phyloP scores from a whole-genome alignment of 2,113 vertebrate species.

The Penelope pileata region DNA sequence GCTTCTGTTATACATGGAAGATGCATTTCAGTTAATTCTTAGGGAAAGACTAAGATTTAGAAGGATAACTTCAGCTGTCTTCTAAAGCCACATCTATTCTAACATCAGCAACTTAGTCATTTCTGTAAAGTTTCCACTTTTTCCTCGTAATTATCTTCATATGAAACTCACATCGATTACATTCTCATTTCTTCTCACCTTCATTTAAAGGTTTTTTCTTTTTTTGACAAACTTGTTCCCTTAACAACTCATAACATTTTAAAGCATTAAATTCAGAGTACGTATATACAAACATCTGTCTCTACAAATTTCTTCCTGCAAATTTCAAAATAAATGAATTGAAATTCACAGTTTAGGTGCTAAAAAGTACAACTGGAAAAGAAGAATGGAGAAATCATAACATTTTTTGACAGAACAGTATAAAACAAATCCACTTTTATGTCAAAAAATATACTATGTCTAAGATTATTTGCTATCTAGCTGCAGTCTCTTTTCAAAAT shows the following conservation, averaged over 20 bases:
- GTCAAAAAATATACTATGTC: neutral
- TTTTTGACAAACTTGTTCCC: neutral
- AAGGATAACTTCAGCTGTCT: neutral
- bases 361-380: neutral
- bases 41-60: neutral
- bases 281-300: neutral
- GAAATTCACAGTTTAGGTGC: neutral
- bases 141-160: neutral
- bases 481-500: neutral
- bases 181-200: neutral
- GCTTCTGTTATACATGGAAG: neutral
- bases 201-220: neutral
- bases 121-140: neutral
- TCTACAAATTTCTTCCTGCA: neutral
- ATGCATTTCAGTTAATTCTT: neutral
- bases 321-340: slow-evolving; percentile 15
- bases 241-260: neutral
- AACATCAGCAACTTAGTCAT: neutral
- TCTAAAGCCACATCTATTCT: neutral
- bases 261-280: neutral
- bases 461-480: neutral
- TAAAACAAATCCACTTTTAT: neutral
- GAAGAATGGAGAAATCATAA: neutral
- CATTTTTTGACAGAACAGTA: neutral
- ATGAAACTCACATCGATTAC: neutral